These are phyloP conservation scores for Morpho deidamia DNA, from an alignment of 2,888 invertebrate species.

Conservation along the genomic window DNA sequence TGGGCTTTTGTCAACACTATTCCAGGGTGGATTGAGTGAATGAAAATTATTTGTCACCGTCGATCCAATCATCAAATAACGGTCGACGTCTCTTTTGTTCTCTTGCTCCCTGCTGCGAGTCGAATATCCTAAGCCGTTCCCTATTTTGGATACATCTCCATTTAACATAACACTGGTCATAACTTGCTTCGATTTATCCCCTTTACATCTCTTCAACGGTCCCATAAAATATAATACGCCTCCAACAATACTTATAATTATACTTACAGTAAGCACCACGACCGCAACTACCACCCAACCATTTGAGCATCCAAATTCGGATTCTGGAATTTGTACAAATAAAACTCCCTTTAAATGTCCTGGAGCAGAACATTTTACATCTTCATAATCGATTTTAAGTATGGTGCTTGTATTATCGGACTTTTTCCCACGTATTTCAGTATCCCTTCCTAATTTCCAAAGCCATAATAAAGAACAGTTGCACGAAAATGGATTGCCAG, in stretches of 20 bases:
- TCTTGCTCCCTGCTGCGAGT: conserved; percentile 69
- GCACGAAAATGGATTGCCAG: conserved; percentile 90
- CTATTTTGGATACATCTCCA: conserved; percentile 70
- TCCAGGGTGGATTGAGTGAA: conserved; percentile 72
- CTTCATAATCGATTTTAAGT: conserved; percentile 76
- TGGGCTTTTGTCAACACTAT: conserved; percentile 70
- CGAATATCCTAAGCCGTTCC: conserved; percentile 70
- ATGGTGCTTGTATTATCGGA: conserved; percentile 55
- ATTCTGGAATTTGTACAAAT: conserved; percentile 79
- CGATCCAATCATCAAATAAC: conserved; percentile 74
- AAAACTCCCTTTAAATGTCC: conserved; percentile 72
- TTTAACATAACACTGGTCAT: conserved; percentile 75
- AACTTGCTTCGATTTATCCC: conserved; percentile 73
- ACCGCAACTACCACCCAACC: conserved; percentile 79
- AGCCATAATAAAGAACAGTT: conserved; percentile 93
- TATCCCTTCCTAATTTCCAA: conserved; percentile 82
- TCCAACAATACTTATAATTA: conserved; percentile 72
- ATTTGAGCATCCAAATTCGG: conserved; percentile 80
- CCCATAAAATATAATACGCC: conserved; percentile 72
- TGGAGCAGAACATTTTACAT: conserved; percentile 79
- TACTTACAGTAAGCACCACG: conserved; percentile 72
- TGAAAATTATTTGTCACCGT: conserved; percentile 74
- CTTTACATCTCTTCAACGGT: conserved; percentile 72
- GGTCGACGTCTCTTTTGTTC: conserved; percentile 68
- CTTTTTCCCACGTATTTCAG: conserved; percentile 55